Conservation (phyloP, 2,888 invertebrate genomes). For the Steinernema carpocapsae region DNA sequence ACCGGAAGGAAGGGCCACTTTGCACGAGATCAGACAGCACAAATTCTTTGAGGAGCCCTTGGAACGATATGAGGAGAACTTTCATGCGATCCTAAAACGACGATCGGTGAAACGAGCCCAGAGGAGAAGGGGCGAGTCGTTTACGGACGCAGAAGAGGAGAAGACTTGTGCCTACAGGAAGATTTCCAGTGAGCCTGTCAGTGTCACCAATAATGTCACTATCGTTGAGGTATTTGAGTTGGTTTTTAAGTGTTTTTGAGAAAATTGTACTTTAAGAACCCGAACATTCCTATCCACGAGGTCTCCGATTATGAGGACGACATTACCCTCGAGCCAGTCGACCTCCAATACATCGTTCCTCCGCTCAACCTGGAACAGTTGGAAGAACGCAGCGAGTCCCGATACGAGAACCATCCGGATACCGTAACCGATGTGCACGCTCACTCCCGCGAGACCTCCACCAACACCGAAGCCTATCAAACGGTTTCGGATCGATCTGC, state of each 20-base stretch:
- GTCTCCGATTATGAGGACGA: slow-evolving; percentile 28
- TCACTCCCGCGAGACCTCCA: slow-evolving; percentile 15
- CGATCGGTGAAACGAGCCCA: slow-evolving; percentile 38
- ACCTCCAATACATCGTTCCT: slow-evolving; percentile 12
- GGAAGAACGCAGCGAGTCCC: neutral
- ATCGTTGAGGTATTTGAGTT: neutral
- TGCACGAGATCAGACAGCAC: slow-evolving; percentile 41
- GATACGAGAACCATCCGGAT: slow-evolving; percentile 13
- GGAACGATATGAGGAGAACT: slow-evolving; percentile 36
- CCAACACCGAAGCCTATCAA: slow-evolving; percentile 6
- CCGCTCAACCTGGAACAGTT: neutral
- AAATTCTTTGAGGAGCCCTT: slow-evolving; percentile 39
- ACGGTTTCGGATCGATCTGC: slow-evolving; percentile 17
- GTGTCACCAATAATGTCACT: slow-evolving; percentile 10
- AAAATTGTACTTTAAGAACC: too few relatives aligned
- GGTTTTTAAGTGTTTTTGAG: too few relatives aligned
- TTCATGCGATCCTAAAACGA: slow-evolving; percentile 36
- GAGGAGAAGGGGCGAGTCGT: slow-evolving; percentile 38
- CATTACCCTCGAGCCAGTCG: slow-evolving; percentile 22
- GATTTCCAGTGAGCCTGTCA: slow-evolving; percentile 28
- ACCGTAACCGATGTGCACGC: neutral
- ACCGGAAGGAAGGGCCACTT: slow-evolving; percentile 42
- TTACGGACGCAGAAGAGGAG: slow-evolving; percentile 28
- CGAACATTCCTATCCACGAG: neutral
- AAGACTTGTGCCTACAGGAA: slow-evolving; percentile 30